Evolutionary conservation across 2,797 vertebrate genomes (phyloP).

Genomic region (Momotus momota): DNA sequence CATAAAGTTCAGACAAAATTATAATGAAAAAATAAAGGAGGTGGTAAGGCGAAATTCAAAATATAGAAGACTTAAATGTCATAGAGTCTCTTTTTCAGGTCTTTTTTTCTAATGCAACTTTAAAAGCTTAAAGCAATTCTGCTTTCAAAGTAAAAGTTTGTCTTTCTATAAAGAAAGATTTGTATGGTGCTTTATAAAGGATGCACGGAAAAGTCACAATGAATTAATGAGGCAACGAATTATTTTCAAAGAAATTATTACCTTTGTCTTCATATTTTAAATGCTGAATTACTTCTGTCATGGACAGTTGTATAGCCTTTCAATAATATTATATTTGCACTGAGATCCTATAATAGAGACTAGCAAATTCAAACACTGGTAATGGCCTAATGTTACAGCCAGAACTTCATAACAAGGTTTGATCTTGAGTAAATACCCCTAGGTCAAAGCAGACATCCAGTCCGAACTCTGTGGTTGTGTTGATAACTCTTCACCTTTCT

Average conservation of each 20-base stretch:
- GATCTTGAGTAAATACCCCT: neutral
- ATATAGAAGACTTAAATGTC: neutral
- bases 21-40: neutral
- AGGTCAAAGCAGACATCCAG: neutral
- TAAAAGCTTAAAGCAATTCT: neutral
- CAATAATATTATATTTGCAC: neutral
- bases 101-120: neutral
- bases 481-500: neutral
- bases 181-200: neutral
- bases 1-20: neutral
- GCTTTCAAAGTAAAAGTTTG: neutral
- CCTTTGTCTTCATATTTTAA: neutral
- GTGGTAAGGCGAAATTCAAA: neutral
- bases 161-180: neutral
- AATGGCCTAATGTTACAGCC: neutral
- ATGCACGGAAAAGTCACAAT: rapidly evolving
- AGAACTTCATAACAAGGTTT: neutral
- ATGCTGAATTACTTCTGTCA: neutral
- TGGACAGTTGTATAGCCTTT: neutral
- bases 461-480: neutral
- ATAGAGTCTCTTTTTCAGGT: neutral
- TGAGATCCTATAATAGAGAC: neutral
- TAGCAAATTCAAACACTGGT: neutral
- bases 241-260: neutral
- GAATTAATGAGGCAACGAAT: neutral